Conservation (phyloP, 2,888 invertebrate genomes). For the Megalurothrips usitatus region DNA sequence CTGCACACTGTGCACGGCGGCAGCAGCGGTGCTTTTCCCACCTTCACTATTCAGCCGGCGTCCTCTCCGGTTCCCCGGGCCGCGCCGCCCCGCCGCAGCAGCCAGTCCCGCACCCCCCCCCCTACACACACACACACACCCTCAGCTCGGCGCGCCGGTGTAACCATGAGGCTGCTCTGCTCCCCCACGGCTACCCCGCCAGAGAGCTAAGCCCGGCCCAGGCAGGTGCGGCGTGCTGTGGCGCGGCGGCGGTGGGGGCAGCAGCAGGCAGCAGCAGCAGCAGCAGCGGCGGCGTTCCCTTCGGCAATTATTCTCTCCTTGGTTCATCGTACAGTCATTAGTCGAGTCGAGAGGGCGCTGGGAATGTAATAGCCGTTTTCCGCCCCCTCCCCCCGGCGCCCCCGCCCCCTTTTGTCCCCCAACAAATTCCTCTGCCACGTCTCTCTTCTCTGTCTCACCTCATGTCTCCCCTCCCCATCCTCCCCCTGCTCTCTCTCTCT, state of each 20-base stretch:
- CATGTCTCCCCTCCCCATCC: background rate
- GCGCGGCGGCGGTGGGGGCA: background rate
- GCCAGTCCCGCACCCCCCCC: no score
- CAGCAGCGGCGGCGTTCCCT: background rate
- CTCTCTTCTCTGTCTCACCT: background rate
- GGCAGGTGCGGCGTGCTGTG: background rate
- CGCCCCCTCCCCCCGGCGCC: background rate
- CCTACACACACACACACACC: no score
- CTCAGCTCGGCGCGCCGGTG: background rate
- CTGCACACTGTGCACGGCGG: no score
- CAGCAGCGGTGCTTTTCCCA: no score
- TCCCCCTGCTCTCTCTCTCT: no score
- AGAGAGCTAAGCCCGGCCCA: background rate
- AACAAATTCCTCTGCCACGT: background rate
- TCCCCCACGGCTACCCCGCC: background rate
- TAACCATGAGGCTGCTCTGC: background rate
- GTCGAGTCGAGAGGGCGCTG: background rate
- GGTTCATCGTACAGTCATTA: slow-evolving; percentile 23
- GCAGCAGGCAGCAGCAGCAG: background rate
- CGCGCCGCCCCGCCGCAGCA: no score
- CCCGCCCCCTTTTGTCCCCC: background rate
- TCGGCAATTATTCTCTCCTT: slow-evolving; percentile 17
- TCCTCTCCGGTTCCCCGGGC: no score
- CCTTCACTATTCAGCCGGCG: no score
- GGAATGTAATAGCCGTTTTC: slow-evolving; percentile 9